Percentiles rank a stretch among this genome's conserved stretches.
phyloP scores from a whole-genome alignment of 2,888 invertebrate species.

The Digitonthophagus gazella region DNA sequence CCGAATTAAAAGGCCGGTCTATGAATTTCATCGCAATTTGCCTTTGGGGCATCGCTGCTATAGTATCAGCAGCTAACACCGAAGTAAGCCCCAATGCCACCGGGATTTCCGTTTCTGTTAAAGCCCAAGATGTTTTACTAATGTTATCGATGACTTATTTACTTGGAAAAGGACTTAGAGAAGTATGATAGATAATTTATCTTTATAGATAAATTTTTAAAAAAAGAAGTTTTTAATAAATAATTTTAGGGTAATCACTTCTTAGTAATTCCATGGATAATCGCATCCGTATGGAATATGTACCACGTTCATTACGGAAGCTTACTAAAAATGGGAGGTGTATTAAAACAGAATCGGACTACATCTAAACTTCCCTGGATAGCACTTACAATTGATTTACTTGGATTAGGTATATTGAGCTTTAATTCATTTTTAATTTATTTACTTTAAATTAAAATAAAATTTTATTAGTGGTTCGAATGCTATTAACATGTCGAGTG shows the following conservation, averaged over 20 bases:
- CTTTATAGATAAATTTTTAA: neutral
- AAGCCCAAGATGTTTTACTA: conserved; percentile 41
- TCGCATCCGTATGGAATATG: conserved; percentile 41
- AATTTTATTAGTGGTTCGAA: conserved; percentile 37
- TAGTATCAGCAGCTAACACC: conserved; percentile 41
- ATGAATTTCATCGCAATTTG: conserved; percentile 33
- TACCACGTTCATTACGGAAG: conserved; percentile 43
- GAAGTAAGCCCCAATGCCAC: conserved; percentile 40
- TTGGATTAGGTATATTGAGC: conserved; percentile 36
- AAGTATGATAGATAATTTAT: conserved; percentile 23
- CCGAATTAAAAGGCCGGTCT: conserved; percentile 22
- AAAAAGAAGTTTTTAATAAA: conserved; percentile 2
- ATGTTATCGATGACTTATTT: conserved; percentile 40
- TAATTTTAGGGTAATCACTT: conserved; percentile 32
- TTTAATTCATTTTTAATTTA: neutral
- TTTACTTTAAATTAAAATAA: conserved; percentile 3
- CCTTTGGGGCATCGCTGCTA: conserved; percentile 42
- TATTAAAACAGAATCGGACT: conserved; percentile 34
- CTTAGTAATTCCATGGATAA: conserved; percentile 44
- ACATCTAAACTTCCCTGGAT: conserved; percentile 39
- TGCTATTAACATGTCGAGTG: conserved; percentile 39
- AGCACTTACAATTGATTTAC: conserved; percentile 33
- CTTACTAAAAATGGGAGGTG: conserved; percentile 37
- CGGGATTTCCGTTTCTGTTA: conserved; percentile 41
- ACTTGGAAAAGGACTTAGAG: conserved; percentile 40